Conservation (phyloP, 2,113 vertebrate genomes). For the Mirounga angustirostris region DNA sequence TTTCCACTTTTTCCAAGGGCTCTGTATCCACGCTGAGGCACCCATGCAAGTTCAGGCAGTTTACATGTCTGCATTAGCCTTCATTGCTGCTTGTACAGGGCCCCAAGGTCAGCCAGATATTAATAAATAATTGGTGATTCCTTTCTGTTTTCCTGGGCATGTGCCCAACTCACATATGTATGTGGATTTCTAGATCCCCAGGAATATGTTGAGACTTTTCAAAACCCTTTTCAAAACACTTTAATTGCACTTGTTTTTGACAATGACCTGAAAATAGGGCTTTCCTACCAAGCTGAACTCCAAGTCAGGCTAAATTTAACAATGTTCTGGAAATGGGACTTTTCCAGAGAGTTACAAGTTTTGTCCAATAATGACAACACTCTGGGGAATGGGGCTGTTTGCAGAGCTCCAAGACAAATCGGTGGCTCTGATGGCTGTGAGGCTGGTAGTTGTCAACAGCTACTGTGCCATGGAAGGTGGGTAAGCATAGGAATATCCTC, state of each 20-base stretch:
- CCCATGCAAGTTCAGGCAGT: neutral
- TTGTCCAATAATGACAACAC: neutral
- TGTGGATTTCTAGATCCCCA: neutral
- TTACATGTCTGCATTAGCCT: neutral
- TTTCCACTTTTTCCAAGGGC: neutral
- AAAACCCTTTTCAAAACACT: neutral
- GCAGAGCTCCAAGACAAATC: neutral
- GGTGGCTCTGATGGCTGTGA: neutral
- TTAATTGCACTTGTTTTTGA: conserved; percentile 6
- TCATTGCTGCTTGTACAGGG: neutral
- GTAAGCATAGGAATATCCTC: neutral
- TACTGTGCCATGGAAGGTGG: neutral
- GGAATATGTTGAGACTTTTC: neutral
- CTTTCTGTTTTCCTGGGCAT: neutral
- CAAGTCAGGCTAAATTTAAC: neutral
- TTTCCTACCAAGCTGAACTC: neutral
- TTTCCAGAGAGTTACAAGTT: neutral
- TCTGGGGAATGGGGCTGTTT: neutral
- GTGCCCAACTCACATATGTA: neutral
- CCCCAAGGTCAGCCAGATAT: neutral
- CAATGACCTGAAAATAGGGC: neutral
- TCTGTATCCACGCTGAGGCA: no score
- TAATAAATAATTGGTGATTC: neutral
- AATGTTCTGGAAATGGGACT: neutral
- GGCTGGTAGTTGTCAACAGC: neutral